Conservation (phyloP, 2,888 invertebrate genomes). For the Agrochola lychnidis region DNA sequence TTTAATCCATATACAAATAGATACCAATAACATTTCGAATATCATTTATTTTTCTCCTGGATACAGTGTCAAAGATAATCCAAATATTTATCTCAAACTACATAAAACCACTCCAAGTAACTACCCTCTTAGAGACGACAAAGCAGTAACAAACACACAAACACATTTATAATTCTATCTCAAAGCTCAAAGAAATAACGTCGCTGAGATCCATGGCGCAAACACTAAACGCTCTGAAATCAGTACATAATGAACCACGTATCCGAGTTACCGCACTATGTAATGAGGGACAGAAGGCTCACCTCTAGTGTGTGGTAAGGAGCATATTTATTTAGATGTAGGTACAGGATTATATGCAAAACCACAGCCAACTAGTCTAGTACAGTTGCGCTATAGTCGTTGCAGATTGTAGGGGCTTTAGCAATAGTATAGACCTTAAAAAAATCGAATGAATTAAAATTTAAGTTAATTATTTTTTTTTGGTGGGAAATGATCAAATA, state of each 20-base stretch:
- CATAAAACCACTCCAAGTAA: constrained; percentile 26
- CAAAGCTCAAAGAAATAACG: constrained; percentile 62
- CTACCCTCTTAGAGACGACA: constrained; percentile 29
- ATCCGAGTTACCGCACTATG: constrained; percentile 67
- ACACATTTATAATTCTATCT: constrained; percentile 59
- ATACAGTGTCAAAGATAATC: background rate
- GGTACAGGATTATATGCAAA: background rate
- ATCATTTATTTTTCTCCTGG: background rate
- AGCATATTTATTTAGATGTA: background rate
- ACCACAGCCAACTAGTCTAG: background rate
- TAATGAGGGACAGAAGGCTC: constrained; percentile 32
- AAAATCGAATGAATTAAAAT: background rate
- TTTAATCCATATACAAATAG: too few species aligned
- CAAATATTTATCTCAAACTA: constrained; percentile 20
- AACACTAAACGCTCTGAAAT: constrained; percentile 83
- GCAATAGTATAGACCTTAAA: too few species aligned
- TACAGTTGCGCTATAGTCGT: background rate
- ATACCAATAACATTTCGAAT: too few species aligned
- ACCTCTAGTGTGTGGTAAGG: background rate
- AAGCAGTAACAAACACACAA: constrained; percentile 39
- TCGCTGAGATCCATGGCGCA: constrained; percentile 55
- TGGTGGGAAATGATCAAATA: too few species aligned
- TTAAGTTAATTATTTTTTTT: too few species aligned
- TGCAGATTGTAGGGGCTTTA: too few species aligned
- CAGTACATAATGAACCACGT: constrained; percentile 86